Evolutionary conservation across 2,888 invertebrate genomes (phyloP).

Genomic region (Autographa gamma): DNA sequence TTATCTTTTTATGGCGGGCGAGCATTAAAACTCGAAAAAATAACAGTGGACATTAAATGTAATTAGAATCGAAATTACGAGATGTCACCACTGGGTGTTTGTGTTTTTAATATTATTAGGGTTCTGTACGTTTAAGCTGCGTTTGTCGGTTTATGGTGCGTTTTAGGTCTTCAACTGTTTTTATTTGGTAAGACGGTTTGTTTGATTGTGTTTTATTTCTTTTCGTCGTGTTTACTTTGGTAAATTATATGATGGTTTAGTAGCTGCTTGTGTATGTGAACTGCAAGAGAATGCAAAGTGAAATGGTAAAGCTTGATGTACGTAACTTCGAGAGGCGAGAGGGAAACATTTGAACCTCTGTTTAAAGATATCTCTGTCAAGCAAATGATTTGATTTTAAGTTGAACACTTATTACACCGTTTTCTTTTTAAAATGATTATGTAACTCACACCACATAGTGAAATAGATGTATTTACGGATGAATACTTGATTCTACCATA

Average conservation of each 20-base stretch:
- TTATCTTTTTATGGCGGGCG: slow-evolving; percentile 88
- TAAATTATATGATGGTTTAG: background rate
- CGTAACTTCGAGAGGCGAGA: background rate
- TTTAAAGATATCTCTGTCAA: too few species aligned
- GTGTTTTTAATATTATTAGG: slow-evolving; percentile 69
- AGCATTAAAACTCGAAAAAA: slow-evolving; percentile 88
- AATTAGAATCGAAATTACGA: slow-evolving; percentile 87
- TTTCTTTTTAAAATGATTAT: too few species aligned
- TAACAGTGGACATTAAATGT: slow-evolving; percentile 86
- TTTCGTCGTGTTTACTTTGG: background rate
- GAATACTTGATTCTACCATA: too few species aligned
- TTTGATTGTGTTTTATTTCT: background rate
- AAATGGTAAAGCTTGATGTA: background rate
- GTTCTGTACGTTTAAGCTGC: slow-evolving; percentile 62
- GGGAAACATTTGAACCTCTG: too few species aligned
- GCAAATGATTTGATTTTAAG: too few species aligned
- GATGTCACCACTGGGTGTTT: slow-evolving; percentile 80
- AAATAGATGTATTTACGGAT: too few species aligned
- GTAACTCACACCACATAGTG: too few species aligned
- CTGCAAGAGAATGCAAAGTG: too few species aligned
- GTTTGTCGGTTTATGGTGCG: slow-evolving; percentile 57
- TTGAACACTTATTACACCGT: too few species aligned
- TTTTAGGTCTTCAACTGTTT: slow-evolving; percentile 46
- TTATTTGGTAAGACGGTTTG: slow-evolving; percentile 36
- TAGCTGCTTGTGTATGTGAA: background rate